These are phyloP conservation scores for Champsocephalus gunnari DNA, from an alignment of 2,797 vertebrate genomes.

Conservation along the genomic window DNA sequence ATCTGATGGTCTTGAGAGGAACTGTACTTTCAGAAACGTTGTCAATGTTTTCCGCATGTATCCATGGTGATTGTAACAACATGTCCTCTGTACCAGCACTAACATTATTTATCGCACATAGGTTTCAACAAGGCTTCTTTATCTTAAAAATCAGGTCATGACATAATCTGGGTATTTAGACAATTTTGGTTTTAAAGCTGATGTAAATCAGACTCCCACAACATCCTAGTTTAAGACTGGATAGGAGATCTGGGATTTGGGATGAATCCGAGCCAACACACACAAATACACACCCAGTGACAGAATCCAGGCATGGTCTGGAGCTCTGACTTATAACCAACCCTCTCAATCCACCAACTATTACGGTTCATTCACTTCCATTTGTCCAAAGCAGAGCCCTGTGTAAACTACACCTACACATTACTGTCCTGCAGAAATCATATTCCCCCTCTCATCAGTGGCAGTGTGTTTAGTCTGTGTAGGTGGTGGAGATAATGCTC, in stretches of 20 bases:
- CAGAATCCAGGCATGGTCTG: conserved; percentile 60
- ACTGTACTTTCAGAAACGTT: neutral
- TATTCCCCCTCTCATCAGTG: conserved; percentile 43
- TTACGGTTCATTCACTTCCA: conserved; percentile 57
- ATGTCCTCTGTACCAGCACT: conserved; percentile 1
- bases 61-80: conserved; percentile 9
- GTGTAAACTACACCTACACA: conserved; percentile 62
- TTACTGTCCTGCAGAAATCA: conserved; percentile 39
- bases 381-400: conserved; percentile 41
- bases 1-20: neutral
- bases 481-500: conserved; percentile 39
- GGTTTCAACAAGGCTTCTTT: conserved; percentile 32
- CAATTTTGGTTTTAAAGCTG: conserved; percentile 33
- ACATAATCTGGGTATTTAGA: conserved; percentile 39
- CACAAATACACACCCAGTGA: conserved; percentile 54
- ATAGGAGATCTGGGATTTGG: conserved; percentile 40
- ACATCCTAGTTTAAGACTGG: conserved; percentile 40
- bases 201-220: conserved; percentile 58
- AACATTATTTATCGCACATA: conserved; percentile 22
- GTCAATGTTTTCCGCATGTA: neutral
- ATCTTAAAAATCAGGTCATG: conserved; percentile 22
- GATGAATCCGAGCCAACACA: conserved; percentile 52
- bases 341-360: conserved; percentile 48
- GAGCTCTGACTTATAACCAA: conserved; percentile 60
- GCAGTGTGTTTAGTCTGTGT: conserved; percentile 76